phyloP scores from a whole-genome alignment of 2,797 vertebrate genomes.

The Oreortyx pictus region DNA sequence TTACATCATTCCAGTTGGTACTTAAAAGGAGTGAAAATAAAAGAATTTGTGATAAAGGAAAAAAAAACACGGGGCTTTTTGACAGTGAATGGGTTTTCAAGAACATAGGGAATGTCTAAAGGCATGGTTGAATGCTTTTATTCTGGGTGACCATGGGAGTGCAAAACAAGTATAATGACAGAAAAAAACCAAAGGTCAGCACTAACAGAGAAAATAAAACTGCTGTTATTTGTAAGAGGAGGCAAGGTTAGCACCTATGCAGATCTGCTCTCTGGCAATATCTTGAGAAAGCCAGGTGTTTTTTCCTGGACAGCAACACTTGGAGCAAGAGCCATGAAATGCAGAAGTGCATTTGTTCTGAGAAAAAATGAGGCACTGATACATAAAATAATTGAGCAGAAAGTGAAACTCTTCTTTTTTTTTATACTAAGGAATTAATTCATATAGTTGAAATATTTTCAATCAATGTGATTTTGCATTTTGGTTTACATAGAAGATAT shows the following conservation, averaged over 20 bases:
- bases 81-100: background rate
- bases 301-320: background rate
- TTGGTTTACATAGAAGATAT: background rate
- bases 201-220: background rate
- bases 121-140: background rate
- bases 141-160: background rate
- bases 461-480: background rate
- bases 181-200: background rate
- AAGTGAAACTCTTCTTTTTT: background rate
- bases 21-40: slow-evolving; percentile 17
- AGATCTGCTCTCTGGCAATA: background rate
- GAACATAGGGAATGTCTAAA: background rate
- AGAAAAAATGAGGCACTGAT: background rate
- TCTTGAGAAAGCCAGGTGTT: background rate
- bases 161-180: background rate
- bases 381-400: background rate
- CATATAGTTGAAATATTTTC: background rate
- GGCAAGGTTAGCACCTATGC: background rate
- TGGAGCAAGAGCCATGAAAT: background rate
- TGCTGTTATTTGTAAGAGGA: background rate
- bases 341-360: background rate
- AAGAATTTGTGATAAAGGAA: slow-evolving; percentile 18
- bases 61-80: background rate
- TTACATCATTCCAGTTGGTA: slow-evolving; percentile 50
- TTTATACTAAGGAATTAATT: background rate